phyloP scores from a whole-genome alignment of 2,113 vertebrate genomes.

The Saguinus imperator region DNA sequence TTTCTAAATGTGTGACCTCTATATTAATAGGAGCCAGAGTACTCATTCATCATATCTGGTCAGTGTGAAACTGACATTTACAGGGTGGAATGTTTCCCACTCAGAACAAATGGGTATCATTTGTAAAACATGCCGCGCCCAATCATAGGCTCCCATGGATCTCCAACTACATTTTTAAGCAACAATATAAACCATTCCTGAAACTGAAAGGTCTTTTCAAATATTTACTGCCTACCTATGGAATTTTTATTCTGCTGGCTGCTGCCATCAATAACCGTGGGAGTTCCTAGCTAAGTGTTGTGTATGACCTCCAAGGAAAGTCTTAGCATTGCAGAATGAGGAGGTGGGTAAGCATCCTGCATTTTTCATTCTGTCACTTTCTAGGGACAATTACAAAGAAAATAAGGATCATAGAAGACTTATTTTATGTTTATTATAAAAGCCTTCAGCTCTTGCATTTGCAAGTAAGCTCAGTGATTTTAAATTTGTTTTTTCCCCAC shows the following conservation, averaged over 20 bases:
- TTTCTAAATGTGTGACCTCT: constrained; percentile 72
- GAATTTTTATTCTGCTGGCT: constrained; percentile 78
- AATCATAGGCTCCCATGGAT: constrained; percentile 63
- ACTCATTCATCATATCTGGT: constrained; percentile 76
- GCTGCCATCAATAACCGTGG: constrained; percentile 75
- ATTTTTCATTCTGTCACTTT: not conserved
- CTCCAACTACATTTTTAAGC: constrained; percentile 80
- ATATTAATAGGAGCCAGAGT: constrained; percentile 72
- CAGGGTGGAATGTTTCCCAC: constrained; percentile 72
- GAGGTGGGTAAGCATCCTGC: not conserved
- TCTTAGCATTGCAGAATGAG: constrained; percentile 15
- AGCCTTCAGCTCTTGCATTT: not conserved
- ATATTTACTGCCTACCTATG: constrained; percentile 82
- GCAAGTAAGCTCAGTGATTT: not conserved
- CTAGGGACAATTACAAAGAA: not conserved
- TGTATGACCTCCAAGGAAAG: constrained; percentile 74
- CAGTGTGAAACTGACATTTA: constrained; percentile 79
- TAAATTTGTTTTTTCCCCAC: not conserved
- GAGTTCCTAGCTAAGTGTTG: constrained; percentile 64
- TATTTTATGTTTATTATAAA: constrained; percentile 18
- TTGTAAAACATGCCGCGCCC: constrained; percentile 76
- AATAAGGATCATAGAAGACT: not conserved
- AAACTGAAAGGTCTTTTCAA: constrained; percentile 80
- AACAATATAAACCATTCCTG: constrained; percentile 79
- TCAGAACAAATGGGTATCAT: constrained; percentile 77